A percentile compares a stretch with the other conserved stretches of the same genome.
These are phyloP conservation scores for Cyprinodon diabolis DNA, from an alignment of 2,797 vertebrate genomes.

Conservation along the genomic window DNA sequence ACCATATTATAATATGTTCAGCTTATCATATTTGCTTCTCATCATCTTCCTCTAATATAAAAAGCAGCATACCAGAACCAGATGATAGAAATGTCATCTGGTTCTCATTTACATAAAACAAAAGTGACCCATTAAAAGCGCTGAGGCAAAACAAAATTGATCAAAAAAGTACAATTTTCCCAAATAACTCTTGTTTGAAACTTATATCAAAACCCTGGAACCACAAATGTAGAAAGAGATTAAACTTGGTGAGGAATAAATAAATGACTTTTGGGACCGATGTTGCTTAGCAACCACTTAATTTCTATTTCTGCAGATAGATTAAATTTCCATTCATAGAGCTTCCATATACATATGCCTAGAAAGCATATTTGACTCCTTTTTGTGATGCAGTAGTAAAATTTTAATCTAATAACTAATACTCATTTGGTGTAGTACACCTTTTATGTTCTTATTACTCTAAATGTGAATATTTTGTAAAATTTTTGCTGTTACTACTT, in stretches of 20 bases:
- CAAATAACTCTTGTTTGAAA: slow-evolving; percentile 49
- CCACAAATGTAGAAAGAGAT: slow-evolving; percentile 53
- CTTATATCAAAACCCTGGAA: slow-evolving; percentile 58
- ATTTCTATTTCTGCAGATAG: slow-evolving; percentile 57
- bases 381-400: slow-evolving; percentile 37
- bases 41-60: not conserved
- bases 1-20: slow-evolving; percentile 1
- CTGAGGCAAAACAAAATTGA: slow-evolving; percentile 33
- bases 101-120: slow-evolving; percentile 9
- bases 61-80: not conserved
- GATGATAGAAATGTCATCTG: slow-evolving; percentile 14
- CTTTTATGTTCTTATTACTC: too few relatives aligned
- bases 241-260: slow-evolving; percentile 50
- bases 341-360: slow-evolving; percentile 35
- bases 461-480: too few relatives aligned
- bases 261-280: slow-evolving; percentile 51
- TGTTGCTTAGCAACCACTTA: slow-evolving; percentile 59
- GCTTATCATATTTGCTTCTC: not conserved
- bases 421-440: not conserved
- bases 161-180: slow-evolving; percentile 28
- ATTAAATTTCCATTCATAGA: slow-evolving; percentile 56
- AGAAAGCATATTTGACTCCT: slow-evolving; percentile 35
- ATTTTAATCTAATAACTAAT: slow-evolving; percentile 10
- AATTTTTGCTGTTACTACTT: too few relatives aligned
- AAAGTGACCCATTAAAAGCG: slow-evolving; percentile 24